Evolutionary conservation across 2,888 invertebrate species (phyloP).

Genomic region (Caenorhabditis auriculariae): DNA sequence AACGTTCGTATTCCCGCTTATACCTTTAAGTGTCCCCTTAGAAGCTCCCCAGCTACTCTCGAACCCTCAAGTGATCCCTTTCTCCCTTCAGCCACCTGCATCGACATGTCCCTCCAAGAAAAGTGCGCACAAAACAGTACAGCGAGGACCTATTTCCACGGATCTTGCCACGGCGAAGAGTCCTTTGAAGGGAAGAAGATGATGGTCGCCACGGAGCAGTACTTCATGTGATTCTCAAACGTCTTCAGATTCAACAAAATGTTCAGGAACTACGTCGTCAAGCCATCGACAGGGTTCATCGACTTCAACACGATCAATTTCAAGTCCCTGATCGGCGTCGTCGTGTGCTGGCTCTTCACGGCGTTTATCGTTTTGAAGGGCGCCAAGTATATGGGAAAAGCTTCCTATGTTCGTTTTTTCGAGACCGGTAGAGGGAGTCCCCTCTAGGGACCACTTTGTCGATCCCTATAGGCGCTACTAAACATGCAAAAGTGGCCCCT

Average conservation of each 20-base stretch:
- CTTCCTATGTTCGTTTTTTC: constrained; percentile 36
- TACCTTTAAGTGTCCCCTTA: too few relatives aligned
- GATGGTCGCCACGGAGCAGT: constrained; percentile 45
- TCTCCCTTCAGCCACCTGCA: too few relatives aligned
- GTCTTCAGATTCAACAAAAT: neutral
- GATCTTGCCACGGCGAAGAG: constrained; percentile 14
- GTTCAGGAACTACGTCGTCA: constrained; percentile 47
- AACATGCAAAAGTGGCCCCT: too few relatives aligned
- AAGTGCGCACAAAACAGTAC: neutral
- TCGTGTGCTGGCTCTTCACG: constrained; percentile 41
- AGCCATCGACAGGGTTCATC: constrained; percentile 32
- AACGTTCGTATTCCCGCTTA: too few relatives aligned
- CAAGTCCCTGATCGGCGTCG: constrained; percentile 24
- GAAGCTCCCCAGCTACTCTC: too few relatives aligned
- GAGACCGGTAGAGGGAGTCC: too few relatives aligned
- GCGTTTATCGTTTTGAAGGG: constrained; percentile 51
- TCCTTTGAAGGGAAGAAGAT: constrained; percentile 7
- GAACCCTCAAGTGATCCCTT: too few relatives aligned
- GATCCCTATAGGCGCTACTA: too few relatives aligned
- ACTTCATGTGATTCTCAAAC: constrained; percentile 34
- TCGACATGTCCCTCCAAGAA: constrained; percentile 4
- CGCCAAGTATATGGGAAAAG: constrained; percentile 47
- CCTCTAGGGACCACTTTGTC: too few relatives aligned
- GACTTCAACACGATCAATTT: constrained; percentile 41
- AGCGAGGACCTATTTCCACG: constrained; percentile 16